phyloP scores from a whole-genome alignment of 1,140 invertebrate species.

The Proctacanthus coquilletti region DNA sequence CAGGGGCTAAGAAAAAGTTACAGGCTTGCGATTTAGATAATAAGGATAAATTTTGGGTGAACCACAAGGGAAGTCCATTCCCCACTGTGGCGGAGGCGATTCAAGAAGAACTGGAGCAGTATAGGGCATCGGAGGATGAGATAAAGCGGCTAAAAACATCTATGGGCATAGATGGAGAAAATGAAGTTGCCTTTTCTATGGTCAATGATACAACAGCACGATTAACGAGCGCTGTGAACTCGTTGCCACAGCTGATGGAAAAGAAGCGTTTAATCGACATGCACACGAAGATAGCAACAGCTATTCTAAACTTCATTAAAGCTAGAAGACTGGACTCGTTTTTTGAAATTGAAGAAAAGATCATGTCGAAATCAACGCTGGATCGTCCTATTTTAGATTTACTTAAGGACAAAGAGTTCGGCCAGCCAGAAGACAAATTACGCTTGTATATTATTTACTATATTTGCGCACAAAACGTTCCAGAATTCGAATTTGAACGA shows the following conservation, averaged over 20 bases:
- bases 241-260: conserved; percentile 88
- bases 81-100: conserved; percentile 95
- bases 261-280: conserved; percentile 96
- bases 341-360: conserved; percentile 96
- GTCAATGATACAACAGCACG: conserved; percentile 88
- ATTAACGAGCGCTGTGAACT: conserved; percentile 87
- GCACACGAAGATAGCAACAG: conserved; percentile 96
- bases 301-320: conserved; percentile 84
- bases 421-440: conserved; percentile 83
- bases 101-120: conserved; percentile 93
- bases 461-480: conserved; percentile 63
- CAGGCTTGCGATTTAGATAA: conserved; percentile 83
- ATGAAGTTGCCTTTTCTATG: conserved; percentile 58
- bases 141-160: conserved; percentile 86
- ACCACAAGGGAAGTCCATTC: conserved; percentile 92
- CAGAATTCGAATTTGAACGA: conserved; percentile 69
- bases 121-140: conserved; percentile 85
- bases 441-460: conserved; percentile 91
- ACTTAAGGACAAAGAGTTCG: conserved; percentile 70
- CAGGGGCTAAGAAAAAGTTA: conserved; percentile 44
- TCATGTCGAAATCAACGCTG: conserved; percentile 70
- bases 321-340: conserved; percentile 82
- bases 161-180: conserved; percentile 75
- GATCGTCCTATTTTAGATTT: conserved; percentile 66
- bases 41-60: conserved; percentile 80